Conservation (phyloP, 2,888 invertebrate species). For the Conchocele bisecta region DNA sequence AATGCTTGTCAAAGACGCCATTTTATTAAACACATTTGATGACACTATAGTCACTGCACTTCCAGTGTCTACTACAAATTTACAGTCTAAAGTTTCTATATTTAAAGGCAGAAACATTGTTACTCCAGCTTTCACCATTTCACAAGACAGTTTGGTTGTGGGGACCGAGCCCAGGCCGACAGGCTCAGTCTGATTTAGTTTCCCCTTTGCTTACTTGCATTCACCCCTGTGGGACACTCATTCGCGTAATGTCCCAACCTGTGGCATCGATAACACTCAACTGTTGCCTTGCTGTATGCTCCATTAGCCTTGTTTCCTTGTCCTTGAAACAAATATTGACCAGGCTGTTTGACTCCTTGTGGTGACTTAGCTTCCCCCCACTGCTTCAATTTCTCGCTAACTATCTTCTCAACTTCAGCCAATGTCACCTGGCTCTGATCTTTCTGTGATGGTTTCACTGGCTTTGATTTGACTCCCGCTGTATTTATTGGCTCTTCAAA, state of each 20-base stretch:
- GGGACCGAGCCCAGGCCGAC: slow-evolving; percentile 42
- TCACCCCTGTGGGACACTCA: not conserved
- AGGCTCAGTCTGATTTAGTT: slow-evolving; percentile 41
- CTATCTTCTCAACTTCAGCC: too few species aligned
- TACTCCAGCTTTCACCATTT: not conserved
- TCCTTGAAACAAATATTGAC: too few species aligned
- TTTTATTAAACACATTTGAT: not conserved
- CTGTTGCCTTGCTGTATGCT: too few species aligned
- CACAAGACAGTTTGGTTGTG: slow-evolving; percentile 1
- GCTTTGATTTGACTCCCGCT: too few species aligned
- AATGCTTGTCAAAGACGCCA: not conserved
- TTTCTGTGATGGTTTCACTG: too few species aligned
- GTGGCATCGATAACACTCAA: not conserved
- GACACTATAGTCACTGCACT: not conserved
- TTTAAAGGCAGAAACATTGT: slow-evolving; percentile 1
- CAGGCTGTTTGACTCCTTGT: too few species aligned
- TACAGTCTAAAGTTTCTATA: not conserved
- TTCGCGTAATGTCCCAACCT: not conserved
- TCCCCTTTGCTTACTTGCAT: not conserved
- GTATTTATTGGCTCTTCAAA: too few species aligned
- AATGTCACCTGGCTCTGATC: too few species aligned
- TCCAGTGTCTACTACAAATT: slow-evolving; percentile 12
- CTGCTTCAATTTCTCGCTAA: too few species aligned
- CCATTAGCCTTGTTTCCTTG: too few species aligned
- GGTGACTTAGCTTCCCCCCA: too few species aligned